Evolutionary conservation across 2,113 vertebrate species (phyloP).

Genomic region (Carettochelys insculpta): DNA sequence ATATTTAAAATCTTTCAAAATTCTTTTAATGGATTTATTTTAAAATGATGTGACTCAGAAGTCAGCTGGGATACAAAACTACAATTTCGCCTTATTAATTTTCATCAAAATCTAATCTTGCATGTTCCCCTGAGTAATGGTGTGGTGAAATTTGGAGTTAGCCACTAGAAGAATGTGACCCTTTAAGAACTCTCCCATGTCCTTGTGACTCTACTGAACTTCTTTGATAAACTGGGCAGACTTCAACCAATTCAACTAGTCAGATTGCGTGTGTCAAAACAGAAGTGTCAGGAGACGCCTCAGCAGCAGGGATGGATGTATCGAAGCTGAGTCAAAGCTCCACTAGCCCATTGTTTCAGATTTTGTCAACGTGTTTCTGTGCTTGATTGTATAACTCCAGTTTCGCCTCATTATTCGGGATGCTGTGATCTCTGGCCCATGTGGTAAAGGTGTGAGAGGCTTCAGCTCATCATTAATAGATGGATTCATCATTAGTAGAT

Average conservation of each 20-base stretch:
- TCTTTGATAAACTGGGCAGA: not conserved
- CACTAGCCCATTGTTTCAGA: not conserved
- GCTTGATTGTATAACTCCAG: not conserved
- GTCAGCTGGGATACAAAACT: not conserved
- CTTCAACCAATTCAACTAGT: accelerated
- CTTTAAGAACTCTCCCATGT: not conserved
- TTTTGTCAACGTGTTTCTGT: not conserved
- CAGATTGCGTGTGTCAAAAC: not conserved
- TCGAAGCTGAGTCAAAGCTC: not conserved
- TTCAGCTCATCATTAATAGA: not conserved
- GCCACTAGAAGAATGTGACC: not conserved
- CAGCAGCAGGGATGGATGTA: not conserved
- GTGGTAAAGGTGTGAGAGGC: not conserved
- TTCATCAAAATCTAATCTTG: not conserved
- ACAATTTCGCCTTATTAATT: not conserved
- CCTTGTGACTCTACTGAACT: not conserved
- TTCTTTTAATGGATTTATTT: not conserved
- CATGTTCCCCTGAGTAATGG: not conserved
- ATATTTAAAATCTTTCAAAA: not conserved
- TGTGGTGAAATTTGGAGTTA: not conserved
- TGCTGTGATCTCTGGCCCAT: not conserved
- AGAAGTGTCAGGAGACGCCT: accelerated
- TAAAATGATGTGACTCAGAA: not conserved
- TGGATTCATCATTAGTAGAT: not conserved
- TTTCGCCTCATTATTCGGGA: not conserved